phyloP scores from a whole-genome alignment of 2,888 invertebrate genomes.

The Lepidochitona cinerea region DNA sequence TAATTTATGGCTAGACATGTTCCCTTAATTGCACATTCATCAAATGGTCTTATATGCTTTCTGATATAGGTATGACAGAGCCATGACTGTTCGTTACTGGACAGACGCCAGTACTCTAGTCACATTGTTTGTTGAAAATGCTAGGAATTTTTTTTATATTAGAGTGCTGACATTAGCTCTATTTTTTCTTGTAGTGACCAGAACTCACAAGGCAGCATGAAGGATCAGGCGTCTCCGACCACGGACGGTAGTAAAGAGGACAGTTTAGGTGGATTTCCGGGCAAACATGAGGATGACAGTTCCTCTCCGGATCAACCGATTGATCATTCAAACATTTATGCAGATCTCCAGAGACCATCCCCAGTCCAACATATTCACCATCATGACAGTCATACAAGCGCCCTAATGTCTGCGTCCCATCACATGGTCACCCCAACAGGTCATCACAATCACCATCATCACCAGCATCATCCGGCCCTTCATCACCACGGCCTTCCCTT shows the following conservation, averaged over 20 bases:
- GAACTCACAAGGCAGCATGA: neutral
- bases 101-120: neutral
- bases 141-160: neutral
- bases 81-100: too few species aligned
- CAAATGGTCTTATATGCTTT: neutral
- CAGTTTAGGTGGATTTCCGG: neutral
- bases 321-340: constrained; percentile 1
- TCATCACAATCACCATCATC: neutral
- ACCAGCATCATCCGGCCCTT: neutral
- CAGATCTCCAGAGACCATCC: neutral
- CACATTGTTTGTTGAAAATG: neutral
- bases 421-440: neutral
- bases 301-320: neutral
- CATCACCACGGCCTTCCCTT: neutral
- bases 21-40: neutral
- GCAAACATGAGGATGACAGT: neutral
- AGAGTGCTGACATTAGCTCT: neutral
- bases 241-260: constrained; percentile 4
- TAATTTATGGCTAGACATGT: neutral
- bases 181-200: neutral
- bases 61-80: too few species aligned
- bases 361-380: neutral
- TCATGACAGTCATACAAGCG: neutral
- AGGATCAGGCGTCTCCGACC: neutral
- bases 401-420: neutral